Percentiles rank a stretch among this genome's conserved stretches.
These are phyloP conservation scores for Geophilus truncorum DNA, from an alignment of 2,888 invertebrate species.

Conservation along the genomic window DNA sequence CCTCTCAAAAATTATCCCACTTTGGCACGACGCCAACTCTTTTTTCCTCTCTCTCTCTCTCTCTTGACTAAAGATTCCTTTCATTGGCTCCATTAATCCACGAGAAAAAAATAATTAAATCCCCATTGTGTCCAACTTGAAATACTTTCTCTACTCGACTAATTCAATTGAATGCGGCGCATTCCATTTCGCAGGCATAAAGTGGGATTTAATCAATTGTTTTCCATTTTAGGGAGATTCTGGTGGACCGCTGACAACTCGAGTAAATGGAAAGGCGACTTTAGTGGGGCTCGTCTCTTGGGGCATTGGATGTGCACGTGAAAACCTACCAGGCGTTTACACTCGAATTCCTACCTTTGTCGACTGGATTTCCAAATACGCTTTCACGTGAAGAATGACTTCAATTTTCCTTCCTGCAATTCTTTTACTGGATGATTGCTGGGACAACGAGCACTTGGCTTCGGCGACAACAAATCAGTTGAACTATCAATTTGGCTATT, in stretches of 20 bases:
- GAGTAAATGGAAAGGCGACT: constrained; percentile 79
- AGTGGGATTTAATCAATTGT: background rate
- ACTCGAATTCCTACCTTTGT: constrained; percentile 89
- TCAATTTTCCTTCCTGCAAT: background rate
- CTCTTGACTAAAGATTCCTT: background rate
- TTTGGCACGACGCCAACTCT: background rate
- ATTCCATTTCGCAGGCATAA: background rate
- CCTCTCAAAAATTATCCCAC: background rate
- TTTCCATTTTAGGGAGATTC: constrained; percentile 56
- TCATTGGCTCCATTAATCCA: background rate
- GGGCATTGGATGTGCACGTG: constrained; percentile 86
- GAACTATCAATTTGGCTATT: background rate
- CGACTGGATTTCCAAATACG: constrained; percentile 63
- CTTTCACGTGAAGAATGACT: constrained; percentile 21
- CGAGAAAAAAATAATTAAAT: background rate
- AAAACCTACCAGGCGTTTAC: constrained; percentile 84
- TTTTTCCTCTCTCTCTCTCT: background rate
- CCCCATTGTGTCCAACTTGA: background rate
- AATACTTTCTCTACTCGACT: background rate
- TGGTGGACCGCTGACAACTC: constrained; percentile 81
- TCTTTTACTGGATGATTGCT: constrained; percentile 11
- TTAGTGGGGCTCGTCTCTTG: constrained; percentile 83
- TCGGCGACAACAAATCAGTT: background rate
- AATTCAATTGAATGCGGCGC: background rate
- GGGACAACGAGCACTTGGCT: background rate